Evolutionary conservation across 30 jellyfish, hydroid and myxozoan genomes (phyloP), one percentile per base, ranked within the genome.

Genomic region (Turritopsis dohrnii): DNA sequence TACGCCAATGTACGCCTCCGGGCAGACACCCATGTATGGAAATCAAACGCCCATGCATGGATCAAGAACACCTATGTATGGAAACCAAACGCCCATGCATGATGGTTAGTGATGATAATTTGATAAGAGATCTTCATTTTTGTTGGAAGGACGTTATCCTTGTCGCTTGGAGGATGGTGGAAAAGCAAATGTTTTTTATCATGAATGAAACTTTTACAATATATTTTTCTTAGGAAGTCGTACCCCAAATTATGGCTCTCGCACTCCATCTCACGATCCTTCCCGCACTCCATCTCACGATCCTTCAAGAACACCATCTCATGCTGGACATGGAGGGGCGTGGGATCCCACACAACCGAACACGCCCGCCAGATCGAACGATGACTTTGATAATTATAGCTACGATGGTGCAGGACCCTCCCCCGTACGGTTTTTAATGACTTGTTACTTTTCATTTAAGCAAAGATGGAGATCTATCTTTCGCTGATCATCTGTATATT

Each of bases 321-420:
- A 94, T 80, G 97, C 84, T 21, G 99, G 99, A 52, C 95, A 85
- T 66, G 99, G 99, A n/a, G 99, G 97, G 5, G 99, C 99, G 21
- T 94, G 99, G 99, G 99, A 94, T 80, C 96, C 99, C 52, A 89
- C 99, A 0, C 99, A 94, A 81, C 99, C 99, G 27, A 94, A 94
- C 80, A 94, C 99, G 7, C 99, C 99, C 21, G 99, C 99, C 52
- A 84, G 99, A 79, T 97, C 99, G 21, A 86, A 81, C 72, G 99
- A 94, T 65, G 99, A 94, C 52, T 94, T 89, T 86, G 99, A 89
- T n/a, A 76, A 76, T 76, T 94, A 94, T 72, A 26, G 82, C 7
- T 94, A 89, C 80, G 97, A 94, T 81, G 89, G 91, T 29, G 90
- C 95, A 24, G 96, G 94, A 28, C 96, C 99, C 81, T 94, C 99